phyloP scores from a whole-genome alignment of 1,140 invertebrate species.

The Drosophila sp. region DNA sequence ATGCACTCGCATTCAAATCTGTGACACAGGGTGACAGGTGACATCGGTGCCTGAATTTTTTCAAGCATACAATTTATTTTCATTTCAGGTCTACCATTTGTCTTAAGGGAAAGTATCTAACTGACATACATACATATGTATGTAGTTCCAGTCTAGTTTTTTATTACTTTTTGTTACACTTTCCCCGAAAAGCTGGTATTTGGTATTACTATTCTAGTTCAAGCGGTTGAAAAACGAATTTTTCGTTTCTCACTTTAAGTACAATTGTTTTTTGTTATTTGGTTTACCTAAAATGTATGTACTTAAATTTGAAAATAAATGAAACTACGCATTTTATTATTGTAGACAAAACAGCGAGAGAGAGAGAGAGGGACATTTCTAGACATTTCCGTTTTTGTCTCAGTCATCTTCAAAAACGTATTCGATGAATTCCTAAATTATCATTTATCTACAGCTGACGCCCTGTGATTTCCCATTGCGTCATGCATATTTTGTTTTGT shows the following conservation, averaged over 20 bases:
- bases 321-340: not conserved
- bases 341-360: not conserved
- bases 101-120: slow-evolving; percentile 41
- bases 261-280: not conserved
- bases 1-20: slow-evolving; percentile 21
- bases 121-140: slow-evolving; percentile 11
- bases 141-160: slow-evolving; percentile 30
- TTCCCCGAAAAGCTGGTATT: slow-evolving; percentile 23
- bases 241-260: not conserved
- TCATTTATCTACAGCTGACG: slow-evolving; percentile 1
- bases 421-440: not conserved
- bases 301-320: not conserved
- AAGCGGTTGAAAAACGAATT: slow-evolving; percentile 43
- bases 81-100: slow-evolving; percentile 8
- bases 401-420: not conserved
- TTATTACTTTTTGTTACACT: slow-evolving; percentile 15
- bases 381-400: not conserved
- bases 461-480: slow-evolving; percentile 20
- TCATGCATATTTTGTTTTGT: not conserved
- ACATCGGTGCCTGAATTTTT: not conserved
- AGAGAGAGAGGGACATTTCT: not conserved
- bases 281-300: not conserved
- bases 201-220: slow-evolving; percentile 17
- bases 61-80: not conserved
- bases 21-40: not conserved